These are phyloP conservation scores for Pristionchus exspectatus DNA, from an alignment of 2,888 invertebrate genomes.

Conservation along the genomic window DNA sequence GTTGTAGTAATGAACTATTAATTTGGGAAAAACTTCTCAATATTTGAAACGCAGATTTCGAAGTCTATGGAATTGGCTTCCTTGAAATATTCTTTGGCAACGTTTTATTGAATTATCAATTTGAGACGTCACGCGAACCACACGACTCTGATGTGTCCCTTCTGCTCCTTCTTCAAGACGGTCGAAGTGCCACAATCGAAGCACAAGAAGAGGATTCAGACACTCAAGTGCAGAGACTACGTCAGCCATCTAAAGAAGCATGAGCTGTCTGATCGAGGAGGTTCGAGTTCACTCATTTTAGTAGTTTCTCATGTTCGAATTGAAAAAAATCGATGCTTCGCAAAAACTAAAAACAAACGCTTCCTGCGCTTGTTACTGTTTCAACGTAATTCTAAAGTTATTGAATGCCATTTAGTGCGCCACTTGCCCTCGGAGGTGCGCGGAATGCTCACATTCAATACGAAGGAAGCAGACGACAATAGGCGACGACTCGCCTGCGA, in stretches of 20 bases:
- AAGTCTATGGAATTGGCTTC: not conserved
- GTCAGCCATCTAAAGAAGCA: constrained; percentile 33
- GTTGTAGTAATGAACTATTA: too few relatives aligned
- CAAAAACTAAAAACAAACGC: too few relatives aligned
- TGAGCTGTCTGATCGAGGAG: not conserved
- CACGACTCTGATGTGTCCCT: constrained; percentile 48
- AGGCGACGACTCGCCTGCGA: constrained; percentile 31
- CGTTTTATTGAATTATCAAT: not conserved
- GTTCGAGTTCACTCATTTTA: not conserved
- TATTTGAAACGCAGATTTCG: not conserved
- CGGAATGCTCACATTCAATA: not conserved
- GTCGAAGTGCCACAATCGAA: not conserved
- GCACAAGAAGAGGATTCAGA: not conserved
- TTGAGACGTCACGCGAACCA: constrained; percentile 27
- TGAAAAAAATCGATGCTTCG: too few relatives aligned
- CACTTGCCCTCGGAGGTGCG: not conserved
- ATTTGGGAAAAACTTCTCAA: too few relatives aligned
- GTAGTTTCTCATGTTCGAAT: too few relatives aligned
- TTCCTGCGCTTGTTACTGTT: too few relatives aligned
- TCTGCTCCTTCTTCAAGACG: constrained; percentile 26
- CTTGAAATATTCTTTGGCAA: not conserved
- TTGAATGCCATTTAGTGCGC: not conserved
- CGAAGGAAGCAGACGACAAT: not conserved
- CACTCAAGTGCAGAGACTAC: constrained; percentile 14
- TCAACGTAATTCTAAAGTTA: too few relatives aligned